phyloP scores from a whole-genome alignment of 2,888 invertebrate genomes.

The Gordius sp. region DNA sequence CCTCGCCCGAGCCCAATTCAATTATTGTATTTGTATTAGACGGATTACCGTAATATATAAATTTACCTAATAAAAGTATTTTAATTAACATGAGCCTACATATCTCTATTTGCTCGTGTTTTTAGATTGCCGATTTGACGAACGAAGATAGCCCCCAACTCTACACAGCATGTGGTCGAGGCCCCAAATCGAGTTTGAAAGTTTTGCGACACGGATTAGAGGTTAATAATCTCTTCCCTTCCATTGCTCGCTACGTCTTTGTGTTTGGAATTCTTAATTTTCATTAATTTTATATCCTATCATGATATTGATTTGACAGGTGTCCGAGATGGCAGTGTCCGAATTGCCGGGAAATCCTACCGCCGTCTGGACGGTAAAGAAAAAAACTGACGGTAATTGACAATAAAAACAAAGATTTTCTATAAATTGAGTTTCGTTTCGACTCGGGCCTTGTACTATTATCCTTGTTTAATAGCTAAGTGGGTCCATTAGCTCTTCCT shows the following conservation, averaged over 20 bases:
- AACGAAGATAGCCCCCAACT: slow-evolving; percentile 96
- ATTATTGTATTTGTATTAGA: no score
- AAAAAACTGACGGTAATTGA: slow-evolving; percentile 67
- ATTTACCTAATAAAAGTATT: no score
- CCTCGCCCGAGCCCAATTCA: no score
- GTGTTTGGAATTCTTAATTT: slow-evolving; percentile 9
- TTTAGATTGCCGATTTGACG: slow-evolving; percentile 37
- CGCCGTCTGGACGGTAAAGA: slow-evolving; percentile 95
- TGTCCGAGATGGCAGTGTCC: slow-evolving; percentile 97
- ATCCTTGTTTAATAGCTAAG: no score
- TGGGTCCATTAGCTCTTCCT: no score
- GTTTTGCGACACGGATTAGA: slow-evolving; percentile 84
- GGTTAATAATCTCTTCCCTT: slow-evolving; percentile 25
- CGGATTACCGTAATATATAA: no score
- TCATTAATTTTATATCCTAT: neutral
- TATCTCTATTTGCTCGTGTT: neutral
- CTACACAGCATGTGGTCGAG: slow-evolving; percentile 77
- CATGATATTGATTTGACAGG: slow-evolving; percentile 29
- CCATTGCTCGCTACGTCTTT: neutral
- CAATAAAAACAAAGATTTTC: no score
- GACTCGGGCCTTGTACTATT: no score
- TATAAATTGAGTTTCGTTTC: no score
- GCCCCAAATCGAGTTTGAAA: slow-evolving; percentile 66
- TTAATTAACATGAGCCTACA: no score
- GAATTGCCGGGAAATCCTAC: slow-evolving; percentile 98